These are phyloP conservation scores for Pseudocheirus occidentalis DNA, from an alignment of 2,797 vertebrate genomes.

Conservation along the genomic window DNA sequence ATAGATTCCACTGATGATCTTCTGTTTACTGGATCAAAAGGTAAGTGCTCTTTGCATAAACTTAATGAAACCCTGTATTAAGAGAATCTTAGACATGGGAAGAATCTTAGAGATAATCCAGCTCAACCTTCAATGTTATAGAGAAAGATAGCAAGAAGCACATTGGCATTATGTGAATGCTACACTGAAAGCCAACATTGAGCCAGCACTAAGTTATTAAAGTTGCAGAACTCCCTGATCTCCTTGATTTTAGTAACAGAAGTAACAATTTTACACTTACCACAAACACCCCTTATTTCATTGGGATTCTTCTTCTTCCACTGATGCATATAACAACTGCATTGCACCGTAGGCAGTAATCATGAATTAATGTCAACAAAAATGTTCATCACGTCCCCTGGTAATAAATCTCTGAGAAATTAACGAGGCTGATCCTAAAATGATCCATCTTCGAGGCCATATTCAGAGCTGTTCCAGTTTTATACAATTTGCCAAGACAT, in stretches of 20 bases:
- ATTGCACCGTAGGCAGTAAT: neutral
- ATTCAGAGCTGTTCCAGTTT: neutral
- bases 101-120: conserved; percentile 7
- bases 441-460: neutral
- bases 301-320: neutral
- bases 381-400: neutral
- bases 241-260: neutral
- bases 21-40: conserved; percentile 98
- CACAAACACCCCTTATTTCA: neutral
- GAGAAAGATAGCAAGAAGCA: neutral
- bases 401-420: neutral
- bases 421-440: neutral
- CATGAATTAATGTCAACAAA: neutral
- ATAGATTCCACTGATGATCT: conserved; percentile 97
- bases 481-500: neutral
- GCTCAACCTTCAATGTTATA: neutral
- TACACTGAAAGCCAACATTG: neutral
- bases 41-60: conserved; percentile 79
- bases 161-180: conserved; percentile 8
- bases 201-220: neutral
- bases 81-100: conserved; percentile 9
- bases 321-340: neutral
- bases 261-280: neutral
- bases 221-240: neutral
- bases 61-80: neutral